A percentile compares a stretch with the other conserved stretches of the same genome.
Evolutionary conservation across 2,113 vertebrate species (phyloP).

Genomic region (Zosterops lateralis): DNA sequence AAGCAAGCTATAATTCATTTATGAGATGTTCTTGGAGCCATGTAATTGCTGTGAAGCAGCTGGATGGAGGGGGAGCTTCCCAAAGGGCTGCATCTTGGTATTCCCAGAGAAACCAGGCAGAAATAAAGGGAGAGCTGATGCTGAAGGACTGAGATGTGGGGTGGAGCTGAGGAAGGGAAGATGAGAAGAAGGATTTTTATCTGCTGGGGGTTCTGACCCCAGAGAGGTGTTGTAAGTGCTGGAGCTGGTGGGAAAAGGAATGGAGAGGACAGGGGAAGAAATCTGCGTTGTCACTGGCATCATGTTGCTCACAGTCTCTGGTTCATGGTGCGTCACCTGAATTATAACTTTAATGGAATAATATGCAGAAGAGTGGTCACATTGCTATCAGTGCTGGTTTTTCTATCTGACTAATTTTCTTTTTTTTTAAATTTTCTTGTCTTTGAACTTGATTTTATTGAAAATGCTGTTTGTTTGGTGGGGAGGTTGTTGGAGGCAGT

Average conservation of each 20-base stretch:
- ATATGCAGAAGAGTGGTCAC: not conserved
- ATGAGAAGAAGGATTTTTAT: not conserved
- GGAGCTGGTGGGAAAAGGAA: not conserved
- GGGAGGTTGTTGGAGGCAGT: not conserved
- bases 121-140: not conserved
- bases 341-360: not conserved
- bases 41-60: not conserved
- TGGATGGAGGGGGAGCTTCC: not conserved
- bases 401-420: not conserved
- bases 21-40: not conserved
- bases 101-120: not conserved
- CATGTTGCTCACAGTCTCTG: not conserved
- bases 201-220: not conserved
- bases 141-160: not conserved
- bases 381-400: not conserved
- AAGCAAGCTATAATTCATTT: conserved; percentile 51
- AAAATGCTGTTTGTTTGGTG: not conserved
- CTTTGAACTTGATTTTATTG: not conserved
- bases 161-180: not conserved
- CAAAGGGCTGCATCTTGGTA: rapidly evolving
- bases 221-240: not conserved
- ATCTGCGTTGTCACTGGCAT: not conserved
- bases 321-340: not conserved
- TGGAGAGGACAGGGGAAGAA: not conserved
- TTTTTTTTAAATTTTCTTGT: not conserved